Conservation (phyloP, 2,888 invertebrate genomes). For the Apoda limacodes region DNA sequence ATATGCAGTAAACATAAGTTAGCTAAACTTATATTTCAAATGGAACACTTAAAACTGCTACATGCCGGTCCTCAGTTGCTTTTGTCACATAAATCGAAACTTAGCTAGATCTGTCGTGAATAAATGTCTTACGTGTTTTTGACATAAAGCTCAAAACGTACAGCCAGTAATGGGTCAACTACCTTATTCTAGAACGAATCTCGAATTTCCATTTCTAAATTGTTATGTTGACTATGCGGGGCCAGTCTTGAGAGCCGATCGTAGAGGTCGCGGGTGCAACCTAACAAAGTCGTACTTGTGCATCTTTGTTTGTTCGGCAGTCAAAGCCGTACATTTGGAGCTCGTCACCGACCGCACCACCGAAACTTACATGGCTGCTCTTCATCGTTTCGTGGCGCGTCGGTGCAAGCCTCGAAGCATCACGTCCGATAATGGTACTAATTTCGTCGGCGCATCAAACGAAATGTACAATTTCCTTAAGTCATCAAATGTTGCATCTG, state of each 20-base stretch:
- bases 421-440: conserved; percentile 19
- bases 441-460: conserved; percentile 19
- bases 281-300: conserved; percentile 18
- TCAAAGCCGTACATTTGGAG: conserved; percentile 18
- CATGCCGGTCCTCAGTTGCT: too few relatives aligned
- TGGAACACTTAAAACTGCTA: too few relatives aligned
- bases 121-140: too few relatives aligned
- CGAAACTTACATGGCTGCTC: conserved; percentile 14
- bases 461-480: too few relatives aligned
- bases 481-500: too few relatives aligned
- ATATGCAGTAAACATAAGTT: too few relatives aligned
- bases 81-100: too few relatives aligned
- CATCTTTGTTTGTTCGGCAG: conserved; percentile 20
- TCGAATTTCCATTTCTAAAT: conserved; percentile 5
- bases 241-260: conserved; percentile 14
- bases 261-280: conserved; percentile 17
- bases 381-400: conserved; percentile 16
- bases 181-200: too few relatives aligned
- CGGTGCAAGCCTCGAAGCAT: conserved; percentile 17
- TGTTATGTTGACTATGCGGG: conserved; percentile 13
- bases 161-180: conserved; percentile 8
- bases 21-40: too few relatives aligned
- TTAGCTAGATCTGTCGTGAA: too few relatives aligned
- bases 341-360: conserved; percentile 17
- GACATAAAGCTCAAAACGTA: neutral